Percentiles rank a stretch among this genome's conserved stretches.
These are phyloP conservation scores for Glaucomys volans DNA, from an alignment of 2,113 vertebrate species.

Conservation along the genomic window DNA sequence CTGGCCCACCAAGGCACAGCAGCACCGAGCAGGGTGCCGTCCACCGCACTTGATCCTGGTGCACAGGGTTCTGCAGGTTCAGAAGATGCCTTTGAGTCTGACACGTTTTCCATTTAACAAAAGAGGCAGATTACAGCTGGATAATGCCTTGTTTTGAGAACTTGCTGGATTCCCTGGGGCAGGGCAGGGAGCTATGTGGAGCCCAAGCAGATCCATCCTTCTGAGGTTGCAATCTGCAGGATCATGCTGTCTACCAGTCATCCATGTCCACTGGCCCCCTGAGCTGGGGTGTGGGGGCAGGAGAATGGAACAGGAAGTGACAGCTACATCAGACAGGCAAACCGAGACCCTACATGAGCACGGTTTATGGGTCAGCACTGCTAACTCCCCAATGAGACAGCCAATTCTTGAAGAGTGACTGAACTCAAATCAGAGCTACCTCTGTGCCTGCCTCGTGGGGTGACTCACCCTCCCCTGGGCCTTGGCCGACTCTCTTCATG, in stretches of 20 bases:
- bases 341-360: accelerated
- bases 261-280: neutral
- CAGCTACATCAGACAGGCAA: accelerated
- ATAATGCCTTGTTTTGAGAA: neutral
- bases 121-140: neutral
- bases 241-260: no score
- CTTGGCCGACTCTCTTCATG: neutral
- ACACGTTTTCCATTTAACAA: neutral
- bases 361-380: accelerated
- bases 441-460: no score
- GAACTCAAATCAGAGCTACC: neutral
- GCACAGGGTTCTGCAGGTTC: neutral
- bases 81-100: neutral
- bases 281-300: neutral
- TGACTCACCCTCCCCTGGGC: neutral
- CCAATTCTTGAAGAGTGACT: neutral
- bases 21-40: accelerated
- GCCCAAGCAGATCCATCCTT: neutral
- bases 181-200: accelerated
- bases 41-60: accelerated
- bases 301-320: neutral
- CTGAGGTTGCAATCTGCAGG: neutral
- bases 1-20: accelerated
- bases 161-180: accelerated
- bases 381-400: no score